Base-by-base conservation (phyloP, 2,888 invertebrate species). In the Camptogramma bilineatum region DNA sequence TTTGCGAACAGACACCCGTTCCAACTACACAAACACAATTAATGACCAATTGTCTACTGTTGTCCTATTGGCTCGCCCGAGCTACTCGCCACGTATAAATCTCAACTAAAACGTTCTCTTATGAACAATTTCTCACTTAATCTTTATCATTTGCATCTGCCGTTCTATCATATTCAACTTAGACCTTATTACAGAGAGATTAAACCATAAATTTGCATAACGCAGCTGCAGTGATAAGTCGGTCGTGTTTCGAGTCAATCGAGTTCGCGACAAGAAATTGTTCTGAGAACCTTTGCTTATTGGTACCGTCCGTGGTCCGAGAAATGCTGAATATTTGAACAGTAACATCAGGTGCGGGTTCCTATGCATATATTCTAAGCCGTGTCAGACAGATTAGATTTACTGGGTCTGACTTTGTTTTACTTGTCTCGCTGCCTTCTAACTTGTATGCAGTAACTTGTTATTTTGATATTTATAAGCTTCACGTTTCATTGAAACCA, bases 71-170 rank as follows among this genome's bases (percentile, higher is more conserved):
- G 72, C 74, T 75, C 68, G 62, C 69, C 59, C 74, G 81, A 67
- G 76, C 79, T 76, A 66, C 69, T 74, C 76, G 84, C 79, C 82
- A 76, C 83, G 73, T 84, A 90, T 90, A 90, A 91, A 90, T 90
- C 91, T 90, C 85, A 88, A 91, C 88, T 90, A 86, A 88, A 86
- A 77, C 80, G 73, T 67, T 74, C 73, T 73, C 73, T 73, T 78
- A 78, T 77, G 75, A 81, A 77, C 88, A 86, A 89, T 90, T 88
- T 87, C 86, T 83, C 85, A 85, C 86, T 89, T 86, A 84, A 84
- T 83, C 82, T 83, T 81, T 69, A 58, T 72, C 74, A 78, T 77
- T 77, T 78, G 76, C 77, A 80, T 77, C 73, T 77, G 75, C 57
- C 71, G 58, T 66, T 24, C 64, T 61, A 72, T 57, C 66, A 61